A percentile compares a stretch with the other conserved stretches of the same genome.
phyloP scores from a whole-genome alignment of 2,797 vertebrate species.

The Microctenopoma steveboyesi region DNA sequence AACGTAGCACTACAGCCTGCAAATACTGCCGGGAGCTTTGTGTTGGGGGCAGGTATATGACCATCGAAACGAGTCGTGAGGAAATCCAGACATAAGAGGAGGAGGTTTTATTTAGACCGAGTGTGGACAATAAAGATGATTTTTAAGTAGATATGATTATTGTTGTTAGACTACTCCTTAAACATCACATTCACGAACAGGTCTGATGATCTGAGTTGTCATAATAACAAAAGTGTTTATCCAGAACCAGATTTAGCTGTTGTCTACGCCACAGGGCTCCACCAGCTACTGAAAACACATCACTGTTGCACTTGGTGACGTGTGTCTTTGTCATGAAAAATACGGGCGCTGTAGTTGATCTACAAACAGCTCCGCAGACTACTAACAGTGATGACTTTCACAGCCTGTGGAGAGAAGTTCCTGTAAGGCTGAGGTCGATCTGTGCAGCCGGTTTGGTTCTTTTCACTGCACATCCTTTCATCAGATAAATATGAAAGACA shows the following conservation, averaged over 20 bases:
- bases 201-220: no score
- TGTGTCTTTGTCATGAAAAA: background rate
- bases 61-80: slow-evolving; percentile 26
- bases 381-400: background rate
- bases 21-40: slow-evolving; percentile 1
- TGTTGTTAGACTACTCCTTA: no score
- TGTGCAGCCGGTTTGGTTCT: no score
- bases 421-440: no score
- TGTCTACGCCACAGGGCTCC: background rate
- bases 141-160: slow-evolving; percentile 40
- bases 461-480: no score
- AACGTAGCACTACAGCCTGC: slow-evolving; percentile 5
- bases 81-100: background rate
- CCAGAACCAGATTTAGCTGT: background rate
- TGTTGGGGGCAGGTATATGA: background rate
- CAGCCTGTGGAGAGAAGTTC: background rate
- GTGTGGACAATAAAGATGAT: slow-evolving; percentile 12
- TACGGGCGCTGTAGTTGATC: background rate
- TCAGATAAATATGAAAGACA: no score
- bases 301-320: background rate
- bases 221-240: no score
- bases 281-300: background rate
- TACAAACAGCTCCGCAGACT: background rate
- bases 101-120: slow-evolving; percentile 31
- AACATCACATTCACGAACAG: no score